These are phyloP conservation scores for Setipinna tenuifilis DNA, from an alignment of 2,797 vertebrate species.

Conservation along the genomic window DNA sequence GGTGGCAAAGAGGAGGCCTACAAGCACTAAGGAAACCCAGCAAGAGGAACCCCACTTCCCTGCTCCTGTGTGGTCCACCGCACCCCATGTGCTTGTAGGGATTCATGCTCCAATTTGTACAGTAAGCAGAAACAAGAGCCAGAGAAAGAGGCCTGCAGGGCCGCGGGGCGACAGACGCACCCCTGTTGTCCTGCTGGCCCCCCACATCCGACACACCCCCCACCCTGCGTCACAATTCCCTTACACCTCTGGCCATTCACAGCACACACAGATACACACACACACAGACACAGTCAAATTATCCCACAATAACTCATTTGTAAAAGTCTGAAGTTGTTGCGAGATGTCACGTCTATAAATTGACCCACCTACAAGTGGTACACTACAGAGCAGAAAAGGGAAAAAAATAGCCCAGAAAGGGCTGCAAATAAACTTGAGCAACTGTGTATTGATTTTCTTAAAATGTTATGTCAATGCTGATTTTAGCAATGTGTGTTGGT, in stretches of 20 bases:
- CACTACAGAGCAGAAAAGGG: too few species aligned
- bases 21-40: background rate
- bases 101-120: constrained; percentile 60
- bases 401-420: too few species aligned
- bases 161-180: constrained; percentile 35
- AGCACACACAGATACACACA: background rate
- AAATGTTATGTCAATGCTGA: too few species aligned
- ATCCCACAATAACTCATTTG: too few species aligned
- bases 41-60: constrained; percentile 32
- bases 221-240: background rate
- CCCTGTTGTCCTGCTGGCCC: background rate
- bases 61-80: constrained; percentile 64
- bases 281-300: too few species aligned
- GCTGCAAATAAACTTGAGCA: too few species aligned
- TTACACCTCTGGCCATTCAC: background rate
- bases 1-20: background rate
- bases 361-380: too few species aligned
- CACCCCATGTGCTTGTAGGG: constrained; percentile 38
- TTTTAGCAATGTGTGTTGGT: too few species aligned
- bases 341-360: too few species aligned
- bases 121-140: constrained; percentile 62
- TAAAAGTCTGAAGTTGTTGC: too few species aligned
- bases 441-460: too few species aligned
- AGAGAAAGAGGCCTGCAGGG: constrained; percentile 26
- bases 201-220: constrained; percentile 20